A percentile compares a stretch with the other conserved stretches of the same genome.
phyloP scores from a whole-genome alignment of 2,888 invertebrate genomes.

The Nomada ruficornis region DNA sequence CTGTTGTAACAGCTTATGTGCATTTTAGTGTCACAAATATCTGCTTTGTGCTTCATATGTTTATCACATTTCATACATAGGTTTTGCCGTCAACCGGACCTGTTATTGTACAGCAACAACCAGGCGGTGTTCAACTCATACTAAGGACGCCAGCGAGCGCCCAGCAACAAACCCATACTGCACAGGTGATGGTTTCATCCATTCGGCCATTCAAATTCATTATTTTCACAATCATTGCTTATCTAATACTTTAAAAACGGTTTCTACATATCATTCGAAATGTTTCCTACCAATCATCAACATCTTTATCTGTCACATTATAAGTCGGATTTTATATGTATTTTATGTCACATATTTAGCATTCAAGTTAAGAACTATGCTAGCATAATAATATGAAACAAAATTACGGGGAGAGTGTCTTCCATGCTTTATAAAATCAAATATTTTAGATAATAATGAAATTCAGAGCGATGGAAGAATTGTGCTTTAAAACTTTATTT shows the following conservation, averaged over 20 bases:
- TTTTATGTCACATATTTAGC: slow-evolving; percentile 12
- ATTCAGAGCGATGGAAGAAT: background rate
- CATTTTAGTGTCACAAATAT: slow-evolving; percentile 61
- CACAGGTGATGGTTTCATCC: slow-evolving; percentile 84
- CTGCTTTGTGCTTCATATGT: slow-evolving; percentile 75
- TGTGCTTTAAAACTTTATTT: background rate
- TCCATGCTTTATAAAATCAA: background rate
- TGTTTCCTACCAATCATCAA: slow-evolving; percentile 33
- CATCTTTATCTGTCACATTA: slow-evolving; percentile 11
- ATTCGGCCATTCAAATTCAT: slow-evolving; percentile 72
- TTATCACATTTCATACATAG: slow-evolving; percentile 81
- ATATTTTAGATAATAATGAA: slow-evolving; percentile 11
- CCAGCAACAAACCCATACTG: slow-evolving; percentile 84
- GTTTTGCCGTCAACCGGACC: slow-evolving; percentile 85
- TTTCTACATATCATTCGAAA: slow-evolving; percentile 36
- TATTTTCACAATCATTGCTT: slow-evolving; percentile 67
- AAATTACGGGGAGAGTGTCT: slow-evolving; percentile 4
- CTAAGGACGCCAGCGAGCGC: slow-evolving; percentile 87
- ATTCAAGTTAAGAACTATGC: slow-evolving; percentile 9
- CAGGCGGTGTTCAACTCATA: slow-evolving; percentile 90
- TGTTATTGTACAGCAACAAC: slow-evolving; percentile 88
- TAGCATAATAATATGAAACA: background rate
- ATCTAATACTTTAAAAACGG: slow-evolving; percentile 50
- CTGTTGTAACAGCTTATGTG: slow-evolving; percentile 62
- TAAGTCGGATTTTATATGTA: slow-evolving; percentile 24